Percentiles rank a stretch among this genome's conserved stretches.
Conservation (phyloP, 1,140 invertebrate genomes). For the Leptopilina clavipes region DNA sequence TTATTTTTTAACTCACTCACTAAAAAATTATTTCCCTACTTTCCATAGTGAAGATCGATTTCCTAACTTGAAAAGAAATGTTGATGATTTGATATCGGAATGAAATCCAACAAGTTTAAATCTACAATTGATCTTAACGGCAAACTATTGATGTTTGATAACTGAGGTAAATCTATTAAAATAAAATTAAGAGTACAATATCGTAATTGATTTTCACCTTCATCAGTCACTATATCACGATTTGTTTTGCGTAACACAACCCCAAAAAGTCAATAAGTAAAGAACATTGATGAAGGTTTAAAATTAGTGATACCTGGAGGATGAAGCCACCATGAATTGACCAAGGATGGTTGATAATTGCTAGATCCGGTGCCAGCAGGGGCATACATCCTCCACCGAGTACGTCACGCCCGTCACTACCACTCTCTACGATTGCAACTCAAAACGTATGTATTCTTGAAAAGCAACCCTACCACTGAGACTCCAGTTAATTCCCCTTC, state of each 20-base stretch:
- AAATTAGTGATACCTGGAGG: slow-evolving; percentile 67
- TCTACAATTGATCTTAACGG: too few species aligned
- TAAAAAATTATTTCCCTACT: too few species aligned
- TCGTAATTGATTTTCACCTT: too few species aligned
- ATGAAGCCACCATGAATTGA: slow-evolving; percentile 73
- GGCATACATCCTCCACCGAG: slow-evolving; percentile 74
- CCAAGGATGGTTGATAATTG: slow-evolving; percentile 70
- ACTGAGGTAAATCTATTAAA: too few species aligned
- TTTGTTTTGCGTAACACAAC: neutral
- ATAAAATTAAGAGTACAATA: too few species aligned
- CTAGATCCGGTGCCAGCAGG: slow-evolving; percentile 70
- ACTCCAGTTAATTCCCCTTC: slow-evolving; percentile 67
- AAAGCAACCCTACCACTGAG: slow-evolving; percentile 53
- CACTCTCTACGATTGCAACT: slow-evolving; percentile 62
- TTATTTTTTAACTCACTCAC: too few species aligned
- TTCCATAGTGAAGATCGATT: too few species aligned
- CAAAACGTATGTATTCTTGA: slow-evolving; percentile 47
- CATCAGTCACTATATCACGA: too few species aligned
- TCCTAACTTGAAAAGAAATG: too few species aligned
- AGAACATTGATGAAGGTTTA: slow-evolving; percentile 34
- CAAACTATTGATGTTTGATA: too few species aligned
- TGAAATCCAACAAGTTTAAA: too few species aligned
- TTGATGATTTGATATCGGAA: too few species aligned
- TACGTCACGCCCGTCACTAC: slow-evolving; percentile 74
- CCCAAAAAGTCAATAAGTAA: neutral